Conservation (phyloP, 2,113 vertebrate species). For the Otis tarda region DNA sequence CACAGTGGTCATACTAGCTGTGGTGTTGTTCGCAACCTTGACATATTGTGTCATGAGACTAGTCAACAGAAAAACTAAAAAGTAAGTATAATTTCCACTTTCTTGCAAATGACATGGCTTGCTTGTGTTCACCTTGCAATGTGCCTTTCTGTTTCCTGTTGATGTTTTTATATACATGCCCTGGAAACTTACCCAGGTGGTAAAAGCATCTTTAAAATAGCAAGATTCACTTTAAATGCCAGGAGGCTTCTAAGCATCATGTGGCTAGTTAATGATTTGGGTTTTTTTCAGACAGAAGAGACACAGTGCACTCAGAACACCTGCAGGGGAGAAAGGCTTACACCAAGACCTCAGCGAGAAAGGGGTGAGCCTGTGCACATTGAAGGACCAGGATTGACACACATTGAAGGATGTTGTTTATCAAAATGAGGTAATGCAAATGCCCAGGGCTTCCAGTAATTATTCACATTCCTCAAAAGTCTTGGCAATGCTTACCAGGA, state of each 20-base stretch:
- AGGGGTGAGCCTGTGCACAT: fast-evolving
- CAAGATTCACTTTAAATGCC: not conserved
- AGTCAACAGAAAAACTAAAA: not conserved
- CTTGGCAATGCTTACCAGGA: not conserved
- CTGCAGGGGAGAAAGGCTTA: not conserved
- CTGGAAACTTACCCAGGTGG: not conserved
- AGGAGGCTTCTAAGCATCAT: not conserved
- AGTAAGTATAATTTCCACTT: not conserved
- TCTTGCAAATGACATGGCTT: not conserved
- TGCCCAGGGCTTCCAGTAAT: not conserved
- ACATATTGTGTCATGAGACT: not conserved
- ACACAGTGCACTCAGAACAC: fast-evolving
- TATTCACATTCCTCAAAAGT: not conserved
- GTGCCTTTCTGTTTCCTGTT: not conserved
- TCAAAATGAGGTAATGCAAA: not conserved
- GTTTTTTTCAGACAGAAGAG: not conserved
- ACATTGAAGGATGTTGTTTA: fast-evolving
- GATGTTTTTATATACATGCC: not conserved
- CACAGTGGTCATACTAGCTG: fast-evolving
- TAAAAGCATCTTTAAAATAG: not conserved
- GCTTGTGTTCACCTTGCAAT: not conserved
- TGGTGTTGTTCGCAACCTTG: fast-evolving
- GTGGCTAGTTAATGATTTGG: not conserved
- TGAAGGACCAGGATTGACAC: not conserved
- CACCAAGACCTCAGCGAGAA: not conserved